Evolutionary conservation across 1,140 invertebrate species (phyloP).

Genomic region (Lordiphosa clarofinis): DNA sequence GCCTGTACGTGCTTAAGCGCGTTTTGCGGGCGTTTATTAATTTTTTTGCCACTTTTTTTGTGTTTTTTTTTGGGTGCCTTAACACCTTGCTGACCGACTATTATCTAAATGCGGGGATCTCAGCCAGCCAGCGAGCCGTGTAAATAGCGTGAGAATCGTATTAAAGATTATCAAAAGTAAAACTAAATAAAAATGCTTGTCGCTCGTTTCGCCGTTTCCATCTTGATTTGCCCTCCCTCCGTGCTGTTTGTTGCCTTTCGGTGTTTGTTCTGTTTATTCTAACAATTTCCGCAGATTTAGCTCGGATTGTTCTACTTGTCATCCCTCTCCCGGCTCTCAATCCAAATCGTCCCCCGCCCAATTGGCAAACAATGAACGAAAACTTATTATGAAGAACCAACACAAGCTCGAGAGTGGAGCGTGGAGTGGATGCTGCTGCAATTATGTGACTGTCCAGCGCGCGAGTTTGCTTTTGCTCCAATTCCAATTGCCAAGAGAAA

Average conservation of each 20-base stretch:
- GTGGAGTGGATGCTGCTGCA: slow-evolving; percentile 35
- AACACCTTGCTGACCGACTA: slow-evolving; percentile 43
- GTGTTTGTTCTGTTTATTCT: slow-evolving; percentile 48
- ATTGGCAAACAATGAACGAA: slow-evolving; percentile 47
- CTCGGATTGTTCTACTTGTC: slow-evolving; percentile 65
- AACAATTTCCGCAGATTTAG: slow-evolving; percentile 67
- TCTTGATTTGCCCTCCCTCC: slow-evolving; percentile 34
- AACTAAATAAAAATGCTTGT: slow-evolving; percentile 14
- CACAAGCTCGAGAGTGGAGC: slow-evolving; percentile 6
- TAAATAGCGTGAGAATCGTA: slow-evolving; percentile 72
- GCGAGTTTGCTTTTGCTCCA: slow-evolving; percentile 50
- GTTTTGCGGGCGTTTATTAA: slow-evolving; percentile 33
- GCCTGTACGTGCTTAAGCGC: slow-evolving; percentile 42
- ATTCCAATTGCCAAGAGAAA: slow-evolving; percentile 44
- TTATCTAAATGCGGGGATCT: slow-evolving; percentile 53
- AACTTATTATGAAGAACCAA: slow-evolving; percentile 41
- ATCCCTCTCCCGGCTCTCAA: slow-evolving; percentile 17
- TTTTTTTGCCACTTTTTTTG: slow-evolving; percentile 36
- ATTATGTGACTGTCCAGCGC: slow-evolving; percentile 41
- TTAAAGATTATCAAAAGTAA: slow-evolving; percentile 61
- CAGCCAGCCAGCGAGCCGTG: slow-evolving; percentile 67
- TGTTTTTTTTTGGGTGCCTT: slow-evolving; percentile 23
- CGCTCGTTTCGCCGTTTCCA: slow-evolving; percentile 4
- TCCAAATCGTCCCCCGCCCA: slow-evolving; percentile 35
- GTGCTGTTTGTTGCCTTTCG: slow-evolving; percentile 12